Evolutionary conservation across 2,888 invertebrate genomes (phyloP), one percentile per base, ranked within the genome.

Genomic region (Coronaproctus castanopsis): DNA sequence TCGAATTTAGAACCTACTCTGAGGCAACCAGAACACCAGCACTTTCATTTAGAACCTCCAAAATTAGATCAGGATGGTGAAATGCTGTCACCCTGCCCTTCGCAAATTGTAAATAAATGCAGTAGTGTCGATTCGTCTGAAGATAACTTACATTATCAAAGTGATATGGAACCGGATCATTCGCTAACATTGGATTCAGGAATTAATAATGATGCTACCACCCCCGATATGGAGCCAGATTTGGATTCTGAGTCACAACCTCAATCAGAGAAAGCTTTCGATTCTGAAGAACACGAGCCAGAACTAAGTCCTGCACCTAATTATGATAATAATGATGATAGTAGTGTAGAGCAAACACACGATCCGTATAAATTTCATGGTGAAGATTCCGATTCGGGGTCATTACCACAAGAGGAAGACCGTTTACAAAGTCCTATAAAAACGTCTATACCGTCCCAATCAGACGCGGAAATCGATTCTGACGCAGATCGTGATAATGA

Each of bases 301-400:
- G 36, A 36, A 36, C 36, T 36, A 5, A 36, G 36, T 36, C 36
- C 36, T 5, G 14, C 36, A 14, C 36, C 14, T 5, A 36, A 14
- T 36, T 36, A 36, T 14, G 36, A 14, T 36, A 5, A 36, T 14
- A 36, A 14, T 36, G 14, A 8, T 5, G 36, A 36, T 36, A 14
- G 8, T 36, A 14, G 14, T 8, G 36, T 8, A 36, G 36, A 55
- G 56, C 59, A n/a, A 3, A 5, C 59, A 36, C 51, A 55, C n/a
- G 56, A 59, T 24, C 51, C 36, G 36, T 36, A 55, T 21, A 51
- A 55, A 59, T 55, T 51, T 52, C 55, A 49, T 18, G 36, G 36
- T 52, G 20, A 52, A 20, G 48, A 55, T 21, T 36, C 59, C 24
- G 55, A 59, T 52, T 55, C 52, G 36, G 50, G 57, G 2, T 55